Evolutionary conservation across 1,140 invertebrate genomes (phyloP), one percentile per base, ranked within the genome.

Genomic region (Drosophila erecta): DNA sequence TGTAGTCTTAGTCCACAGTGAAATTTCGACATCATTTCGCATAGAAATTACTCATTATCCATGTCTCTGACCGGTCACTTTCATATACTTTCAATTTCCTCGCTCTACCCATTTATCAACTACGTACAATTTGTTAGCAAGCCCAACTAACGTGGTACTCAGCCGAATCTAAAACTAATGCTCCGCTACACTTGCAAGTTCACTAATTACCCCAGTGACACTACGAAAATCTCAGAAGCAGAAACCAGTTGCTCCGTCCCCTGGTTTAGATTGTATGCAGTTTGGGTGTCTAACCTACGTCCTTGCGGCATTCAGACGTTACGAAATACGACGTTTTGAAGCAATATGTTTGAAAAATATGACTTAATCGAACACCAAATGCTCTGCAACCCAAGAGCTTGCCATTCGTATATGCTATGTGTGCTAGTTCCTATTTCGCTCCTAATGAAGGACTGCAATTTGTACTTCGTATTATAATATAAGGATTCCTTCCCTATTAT

Each of bases 221-320:
- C 20, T n/a, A 54, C 22, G 24, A 72, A 70, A 35, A 53, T 8
- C 15, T 30, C n/a, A n/a, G n/a, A n/a, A n/a, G n/a, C 22, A 22
- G 43, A 67, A 72, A 79, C 66, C 43, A 53, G 61, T 65, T 76
- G 66, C 30, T 14, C 37, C 12, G 4, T 59, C 27, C 54, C 64
- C 37, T 38, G 30, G 50, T 85, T 85, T 85, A 80, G 81, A 85
- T 80, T 80, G 81, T 84, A n/a, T 47, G 66, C 66, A n/a, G 20
- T 38, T 51, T 51, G 24, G 37, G 37, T 35, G 61, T 46, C 30
- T 65, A 30, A n/a, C 57, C 75, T 72, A 71, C 80, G 80, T 84
- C 80, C 80, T 84, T 84, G 80, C 59, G 81, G 79, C 71, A 65
- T 76, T 73, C 80, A 72, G 75, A 46, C 58, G 37, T 84, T 85